Evolutionary conservation across 2,113 vertebrate species (phyloP).

Genomic region (Bubo scandiacus): DNA sequence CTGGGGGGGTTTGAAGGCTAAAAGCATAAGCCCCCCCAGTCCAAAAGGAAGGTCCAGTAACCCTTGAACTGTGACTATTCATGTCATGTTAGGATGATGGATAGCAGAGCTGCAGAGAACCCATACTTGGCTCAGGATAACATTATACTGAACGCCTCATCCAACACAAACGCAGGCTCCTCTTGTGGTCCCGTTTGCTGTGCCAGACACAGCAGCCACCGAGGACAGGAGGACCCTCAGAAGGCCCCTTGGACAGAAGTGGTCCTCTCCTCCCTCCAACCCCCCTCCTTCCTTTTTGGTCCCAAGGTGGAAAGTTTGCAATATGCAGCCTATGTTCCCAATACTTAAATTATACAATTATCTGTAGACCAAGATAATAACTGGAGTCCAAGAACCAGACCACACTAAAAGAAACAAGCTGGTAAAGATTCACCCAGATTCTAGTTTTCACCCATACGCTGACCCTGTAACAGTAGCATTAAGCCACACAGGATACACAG

Average conservation of each 20-base stretch:
- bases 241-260: background rate
- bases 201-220: background rate
- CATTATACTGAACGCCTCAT: accelerated
- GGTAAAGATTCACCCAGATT: background rate
- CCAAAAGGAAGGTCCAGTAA: background rate
- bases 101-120: background rate
- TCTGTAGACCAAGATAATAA: background rate
- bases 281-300: background rate
- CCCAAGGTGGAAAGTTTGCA: background rate
- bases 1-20: too few relatives aligned
- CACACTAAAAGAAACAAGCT: background rate
- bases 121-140: background rate
- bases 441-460: background rate
- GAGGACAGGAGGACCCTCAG: background rate
- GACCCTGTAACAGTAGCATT: background rate
- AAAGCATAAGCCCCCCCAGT: background rate
- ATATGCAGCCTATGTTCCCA: background rate
- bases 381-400: background rate
- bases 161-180: accelerated
- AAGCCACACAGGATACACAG: background rate
- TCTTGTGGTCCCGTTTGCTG: background rate
- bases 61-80: background rate
- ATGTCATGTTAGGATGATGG: background rate
- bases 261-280: background rate
- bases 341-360: background rate